Evolutionary conservation across 2,888 invertebrate genomes (phyloP).

Genomic region (Drosophila anomalata): DNA sequence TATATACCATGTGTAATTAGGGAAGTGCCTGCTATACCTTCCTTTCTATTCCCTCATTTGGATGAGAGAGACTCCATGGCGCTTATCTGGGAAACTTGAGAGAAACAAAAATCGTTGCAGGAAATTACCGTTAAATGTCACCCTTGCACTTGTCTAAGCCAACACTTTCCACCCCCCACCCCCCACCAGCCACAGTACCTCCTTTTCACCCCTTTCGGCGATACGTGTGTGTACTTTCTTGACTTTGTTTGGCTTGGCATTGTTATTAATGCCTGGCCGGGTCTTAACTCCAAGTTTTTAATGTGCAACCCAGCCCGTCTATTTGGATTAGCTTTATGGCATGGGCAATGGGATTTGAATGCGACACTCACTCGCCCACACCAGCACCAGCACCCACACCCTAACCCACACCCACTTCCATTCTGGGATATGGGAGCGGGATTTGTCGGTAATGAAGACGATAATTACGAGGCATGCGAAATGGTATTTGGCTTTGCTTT

Average conservation of each 20-base stretch:
- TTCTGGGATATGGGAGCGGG: slow-evolving; percentile 1
- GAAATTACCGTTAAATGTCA: slow-evolving; percentile 70
- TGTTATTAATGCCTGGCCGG: slow-evolving; percentile 41
- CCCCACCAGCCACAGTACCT: slow-evolving; percentile 1
- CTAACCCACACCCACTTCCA: not conserved
- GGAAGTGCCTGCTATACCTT: slow-evolving; percentile 64
- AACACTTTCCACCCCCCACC: not conserved
- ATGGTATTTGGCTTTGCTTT: not conserved
- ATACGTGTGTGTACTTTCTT: slow-evolving; percentile 21
- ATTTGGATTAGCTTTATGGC: slow-evolving; percentile 29
- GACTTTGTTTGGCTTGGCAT: slow-evolving; percentile 29
- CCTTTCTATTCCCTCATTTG: slow-evolving; percentile 30
- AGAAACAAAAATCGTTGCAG: slow-evolving; percentile 57
- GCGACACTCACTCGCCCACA: not conserved
- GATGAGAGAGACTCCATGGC: slow-evolving; percentile 9
- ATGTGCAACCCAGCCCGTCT: slow-evolving; percentile 27
- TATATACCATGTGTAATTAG: slow-evolving; percentile 73
- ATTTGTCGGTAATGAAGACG: slow-evolving; percentile 2
- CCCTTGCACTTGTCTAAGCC: slow-evolving; percentile 52
- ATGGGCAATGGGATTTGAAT: slow-evolving; percentile 16
- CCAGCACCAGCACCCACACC: no score
- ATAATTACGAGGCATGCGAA: not conserved
- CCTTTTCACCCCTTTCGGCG: slow-evolving; percentile 11
- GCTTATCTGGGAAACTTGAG: slow-evolving; percentile 67
- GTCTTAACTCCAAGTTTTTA: slow-evolving; percentile 36